Base-by-base conservation (phyloP, 2,113 vertebrate genomes). In the Mesoclemmys tuberculata region DNA sequence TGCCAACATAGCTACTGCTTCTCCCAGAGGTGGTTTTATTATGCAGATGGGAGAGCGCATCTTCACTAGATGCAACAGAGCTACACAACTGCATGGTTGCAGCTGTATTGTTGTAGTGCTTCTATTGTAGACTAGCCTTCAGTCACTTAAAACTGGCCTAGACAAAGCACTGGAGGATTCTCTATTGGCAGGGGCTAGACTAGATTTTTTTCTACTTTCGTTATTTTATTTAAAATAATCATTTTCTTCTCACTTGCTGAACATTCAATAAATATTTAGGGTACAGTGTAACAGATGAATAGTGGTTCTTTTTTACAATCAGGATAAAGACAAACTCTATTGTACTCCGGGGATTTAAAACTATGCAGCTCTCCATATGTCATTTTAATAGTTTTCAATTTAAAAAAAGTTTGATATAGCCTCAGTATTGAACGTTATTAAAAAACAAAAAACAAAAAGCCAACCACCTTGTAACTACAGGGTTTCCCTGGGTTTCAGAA, bases 401-500 rank as follows among this genome's bases (percentile, higher is more conserved):
- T 31, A 51, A 12, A 2, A 44, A 71, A 31, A 46, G 51, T 10
- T 56, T 38, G 14, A 46, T 24, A 24, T 51, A 71, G 80, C 26
- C 68, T 79, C 38, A 1, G 0, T 1, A 4, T 31, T 74, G 35
- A 24, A 27, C 22, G n/a, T n/a, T n/a, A n/a, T 55, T 8, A 80
- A 92, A 90, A 86, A 14, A 31, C 16, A 90, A 85, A 18, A 49
- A 49, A 49, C 9, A 49, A 49, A 13, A 49, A 49, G 11, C 48
- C 48, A n/a, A 8, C 18, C 82, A 54, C 3, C 2, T 0, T 46
- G 82, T 79, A 84, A 82, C 46, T 77, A 38, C 0, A 3, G 58
- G 13, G 18, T 6, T 85, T 82, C 68, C 51, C 71, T 88, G 41
- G 27, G 29, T 41, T 90, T 78, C 93, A 54, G 78, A 87, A 29